phyloP scores from a whole-genome alignment of 2,113 vertebrate genomes.

The Pteropus alecto region DNA sequence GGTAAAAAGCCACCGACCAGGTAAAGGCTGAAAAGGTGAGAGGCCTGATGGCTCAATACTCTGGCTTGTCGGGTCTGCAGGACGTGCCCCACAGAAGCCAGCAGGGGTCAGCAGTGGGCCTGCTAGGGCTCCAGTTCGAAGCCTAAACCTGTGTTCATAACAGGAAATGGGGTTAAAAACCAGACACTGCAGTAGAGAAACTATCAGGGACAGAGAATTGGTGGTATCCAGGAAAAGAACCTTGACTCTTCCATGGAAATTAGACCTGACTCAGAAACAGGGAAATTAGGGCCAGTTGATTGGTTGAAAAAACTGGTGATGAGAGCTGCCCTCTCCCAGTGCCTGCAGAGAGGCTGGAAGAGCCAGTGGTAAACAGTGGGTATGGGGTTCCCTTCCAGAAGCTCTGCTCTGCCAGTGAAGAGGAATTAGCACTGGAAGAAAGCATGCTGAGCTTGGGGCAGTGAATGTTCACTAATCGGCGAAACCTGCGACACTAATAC shows the following conservation, averaged over 20 bases:
- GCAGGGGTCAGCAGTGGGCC: not conserved
- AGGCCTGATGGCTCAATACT: not conserved
- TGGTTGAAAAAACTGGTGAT: not conserved
- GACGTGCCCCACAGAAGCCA: not conserved
- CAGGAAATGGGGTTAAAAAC: not conserved
- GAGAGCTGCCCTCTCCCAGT: not conserved
- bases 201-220: too few relatives aligned
- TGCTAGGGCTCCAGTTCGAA: not conserved
- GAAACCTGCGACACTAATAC: not conserved
- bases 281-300: not conserved
- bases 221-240: not conserved
- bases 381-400: not conserved
- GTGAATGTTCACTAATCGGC: fast-evolving
- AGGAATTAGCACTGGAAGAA: not conserved
- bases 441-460: not conserved
- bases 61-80: not conserved
- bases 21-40: not conserved
- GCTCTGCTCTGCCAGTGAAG: not conserved
- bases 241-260: not conserved
- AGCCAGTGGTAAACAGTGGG: fast-evolving
- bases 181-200: not conserved
- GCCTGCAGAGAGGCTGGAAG: too few relatives aligned
- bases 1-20: not conserved
- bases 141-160: not conserved
- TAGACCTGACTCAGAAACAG: not conserved